phyloP scores from a whole-genome alignment of 2,797 vertebrate genomes.

The Mus spretus region DNA sequence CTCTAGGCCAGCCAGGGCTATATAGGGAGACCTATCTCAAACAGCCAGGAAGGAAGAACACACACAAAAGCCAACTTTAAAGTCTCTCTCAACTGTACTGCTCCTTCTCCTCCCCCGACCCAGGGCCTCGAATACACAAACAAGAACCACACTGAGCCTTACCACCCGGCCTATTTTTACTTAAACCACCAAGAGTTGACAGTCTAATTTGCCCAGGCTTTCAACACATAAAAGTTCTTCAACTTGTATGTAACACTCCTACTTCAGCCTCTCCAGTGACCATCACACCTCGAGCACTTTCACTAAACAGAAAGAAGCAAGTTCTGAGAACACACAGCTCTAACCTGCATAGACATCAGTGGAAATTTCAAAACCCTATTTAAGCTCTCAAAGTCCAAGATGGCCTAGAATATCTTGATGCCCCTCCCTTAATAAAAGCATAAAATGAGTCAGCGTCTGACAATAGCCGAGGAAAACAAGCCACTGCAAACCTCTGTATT shows the following conservation, averaged over 20 bases:
- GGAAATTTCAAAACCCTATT: background rate
- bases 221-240: background rate
- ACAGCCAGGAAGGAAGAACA: background rate
- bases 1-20: background rate
- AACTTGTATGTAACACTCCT: background rate
- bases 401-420: conserved; percentile 8
- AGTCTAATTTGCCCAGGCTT: background rate
- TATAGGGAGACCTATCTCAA: background rate
- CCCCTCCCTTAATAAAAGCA: background rate
- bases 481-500: background rate
- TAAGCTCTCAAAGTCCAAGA: background rate
- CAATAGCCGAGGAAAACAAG: background rate
- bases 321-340: background rate
- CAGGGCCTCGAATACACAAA: background rate
- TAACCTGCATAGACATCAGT: background rate
- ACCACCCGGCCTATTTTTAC: background rate
- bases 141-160: background rate
- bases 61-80: background rate
- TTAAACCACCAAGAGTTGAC: background rate
- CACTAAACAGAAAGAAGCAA: background rate
- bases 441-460: background rate
- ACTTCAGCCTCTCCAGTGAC: background rate
- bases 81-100: background rate
- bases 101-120: background rate
- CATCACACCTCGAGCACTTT: background rate